These are phyloP conservation scores for Blennius ocellaris DNA, from an alignment of 2,113 vertebrate genomes.

Conservation along the genomic window DNA sequence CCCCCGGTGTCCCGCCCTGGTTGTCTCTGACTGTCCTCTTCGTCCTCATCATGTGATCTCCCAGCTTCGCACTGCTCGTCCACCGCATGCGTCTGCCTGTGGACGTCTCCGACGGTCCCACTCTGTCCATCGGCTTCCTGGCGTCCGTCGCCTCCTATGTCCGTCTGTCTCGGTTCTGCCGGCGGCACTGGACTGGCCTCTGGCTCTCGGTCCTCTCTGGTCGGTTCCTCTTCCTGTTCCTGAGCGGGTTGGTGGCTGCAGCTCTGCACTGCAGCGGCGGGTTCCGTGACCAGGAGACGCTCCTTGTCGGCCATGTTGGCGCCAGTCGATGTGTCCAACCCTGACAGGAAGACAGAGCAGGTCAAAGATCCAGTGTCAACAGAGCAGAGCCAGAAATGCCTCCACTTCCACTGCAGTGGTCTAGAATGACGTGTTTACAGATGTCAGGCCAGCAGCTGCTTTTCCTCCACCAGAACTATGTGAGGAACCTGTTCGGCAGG, in stretches of 20 bases:
- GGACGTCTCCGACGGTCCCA: neutral
- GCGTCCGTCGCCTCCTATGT: too few relatives aligned
- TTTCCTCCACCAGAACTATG: slow-evolving; percentile 10
- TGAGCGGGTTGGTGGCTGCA: slow-evolving; percentile 6
- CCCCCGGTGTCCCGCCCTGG: too few relatives aligned
- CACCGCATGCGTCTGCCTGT: slow-evolving; percentile 12
- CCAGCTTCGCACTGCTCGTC: neutral
- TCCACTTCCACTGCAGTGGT: neutral
- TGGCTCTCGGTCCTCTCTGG: slow-evolving; percentile 22
- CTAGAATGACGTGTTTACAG: neutral
- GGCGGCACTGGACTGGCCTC: neutral
- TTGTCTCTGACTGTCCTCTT: too few relatives aligned
- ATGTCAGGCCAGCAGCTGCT: slow-evolving; percentile 7
- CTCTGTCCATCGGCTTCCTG: neutral
- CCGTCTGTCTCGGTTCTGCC: slow-evolving; percentile 6
- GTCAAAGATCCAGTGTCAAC: neutral
- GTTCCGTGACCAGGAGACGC: slow-evolving; percentile 73
- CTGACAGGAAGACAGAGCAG: slow-evolving; percentile 21
- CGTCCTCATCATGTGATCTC: too few relatives aligned
- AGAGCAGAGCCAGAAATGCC: neutral
- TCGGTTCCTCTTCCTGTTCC: slow-evolving; percentile 31
- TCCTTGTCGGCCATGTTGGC: slow-evolving; percentile 63
- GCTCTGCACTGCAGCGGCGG: slow-evolving; percentile 43
- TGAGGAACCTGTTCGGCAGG: slow-evolving; percentile 64
- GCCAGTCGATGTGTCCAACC: slow-evolving; percentile 46